Evolutionary conservation across 2,888 invertebrate species (phyloP).

Genomic region (Cotesia congregata): DNA sequence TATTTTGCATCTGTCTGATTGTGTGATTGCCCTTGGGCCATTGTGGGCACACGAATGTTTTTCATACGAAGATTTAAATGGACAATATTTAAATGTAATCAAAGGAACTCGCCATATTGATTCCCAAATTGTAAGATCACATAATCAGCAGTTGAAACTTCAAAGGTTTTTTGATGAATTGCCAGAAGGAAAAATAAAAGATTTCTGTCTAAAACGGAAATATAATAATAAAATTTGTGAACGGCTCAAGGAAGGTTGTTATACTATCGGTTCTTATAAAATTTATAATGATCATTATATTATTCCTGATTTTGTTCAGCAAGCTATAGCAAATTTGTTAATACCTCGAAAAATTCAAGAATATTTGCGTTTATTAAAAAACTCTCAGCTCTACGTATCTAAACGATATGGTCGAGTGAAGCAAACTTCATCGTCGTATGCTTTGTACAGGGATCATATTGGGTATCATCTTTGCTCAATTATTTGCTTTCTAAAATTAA

Average conservation of each 20-base stretch:
- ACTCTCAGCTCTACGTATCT: slow-evolving; percentile 40
- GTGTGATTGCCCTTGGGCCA: slow-evolving; percentile 41
- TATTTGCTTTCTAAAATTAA: slow-evolving; percentile 36
- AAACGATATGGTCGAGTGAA: slow-evolving; percentile 30
- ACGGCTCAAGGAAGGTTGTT: slow-evolving; percentile 32
- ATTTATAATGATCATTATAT: background rate
- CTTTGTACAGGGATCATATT: slow-evolving; percentile 23
- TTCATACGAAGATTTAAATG: slow-evolving; percentile 46
- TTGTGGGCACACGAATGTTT: slow-evolving; percentile 45
- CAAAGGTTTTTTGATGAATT: slow-evolving; percentile 32
- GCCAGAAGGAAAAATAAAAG: slow-evolving; percentile 29
- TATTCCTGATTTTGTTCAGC: background rate
- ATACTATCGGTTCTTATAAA: slow-evolving; percentile 40
- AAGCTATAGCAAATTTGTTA: slow-evolving; percentile 8
- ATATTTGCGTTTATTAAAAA: slow-evolving; percentile 43
- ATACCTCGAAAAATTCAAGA: slow-evolving; percentile 2
- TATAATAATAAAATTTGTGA: slow-evolving; percentile 41
- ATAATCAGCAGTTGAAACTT: slow-evolving; percentile 34
- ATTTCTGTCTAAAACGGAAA: slow-evolving; percentile 39
- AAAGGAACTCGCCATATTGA: slow-evolving; percentile 44
- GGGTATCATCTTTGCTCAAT: slow-evolving; percentile 31
- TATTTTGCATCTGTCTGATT: slow-evolving; percentile 37
- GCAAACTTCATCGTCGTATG: slow-evolving; percentile 38
- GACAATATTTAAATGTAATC: slow-evolving; percentile 38
- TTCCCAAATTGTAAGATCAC: slow-evolving; percentile 41